Evolutionary conservation across 2,113 vertebrate genomes (phyloP).

Genomic region (Brachyhypopomus gauderio): DNA sequence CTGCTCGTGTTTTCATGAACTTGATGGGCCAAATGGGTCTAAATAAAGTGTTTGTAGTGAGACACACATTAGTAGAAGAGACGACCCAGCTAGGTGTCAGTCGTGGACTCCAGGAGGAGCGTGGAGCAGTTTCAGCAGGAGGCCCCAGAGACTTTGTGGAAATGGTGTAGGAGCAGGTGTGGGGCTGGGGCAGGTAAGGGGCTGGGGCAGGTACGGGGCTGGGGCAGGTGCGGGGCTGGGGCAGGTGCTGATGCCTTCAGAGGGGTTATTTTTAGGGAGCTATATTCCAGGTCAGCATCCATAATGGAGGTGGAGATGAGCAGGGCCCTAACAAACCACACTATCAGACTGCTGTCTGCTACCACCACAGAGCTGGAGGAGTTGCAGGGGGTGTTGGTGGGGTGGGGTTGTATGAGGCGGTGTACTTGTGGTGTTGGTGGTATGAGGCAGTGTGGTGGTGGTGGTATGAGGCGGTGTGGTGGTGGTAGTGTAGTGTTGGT

Average conservation of each 20-base stretch:
- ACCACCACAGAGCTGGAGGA: background rate
- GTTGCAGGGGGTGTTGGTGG: background rate
- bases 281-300: constrained; percentile 1
- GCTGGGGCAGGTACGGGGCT: constrained; percentile 25
- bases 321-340: constrained; percentile 20
- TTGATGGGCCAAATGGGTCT: background rate
- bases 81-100: background rate
- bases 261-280: constrained; percentile 44
- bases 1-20: background rate
- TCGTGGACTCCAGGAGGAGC: background rate
- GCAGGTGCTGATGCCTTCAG: constrained; percentile 27
- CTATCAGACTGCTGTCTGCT: background rate
- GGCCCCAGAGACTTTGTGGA: background rate
- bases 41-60: background rate
- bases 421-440: too few species aligned
- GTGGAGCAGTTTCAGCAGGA: background rate
- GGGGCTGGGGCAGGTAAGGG: constrained; percentile 19
- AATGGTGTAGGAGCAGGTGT: constrained; percentile 13
- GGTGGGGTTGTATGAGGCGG: background rate
- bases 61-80: constrained; percentile 1
- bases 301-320: background rate
- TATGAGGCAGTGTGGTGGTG: background rate
- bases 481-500: background rate
- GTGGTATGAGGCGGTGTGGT: too few species aligned
- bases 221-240: constrained; percentile 26